phyloP scores from a whole-genome alignment of 1,140 invertebrate species.

The Lethocerus indicus region DNA sequence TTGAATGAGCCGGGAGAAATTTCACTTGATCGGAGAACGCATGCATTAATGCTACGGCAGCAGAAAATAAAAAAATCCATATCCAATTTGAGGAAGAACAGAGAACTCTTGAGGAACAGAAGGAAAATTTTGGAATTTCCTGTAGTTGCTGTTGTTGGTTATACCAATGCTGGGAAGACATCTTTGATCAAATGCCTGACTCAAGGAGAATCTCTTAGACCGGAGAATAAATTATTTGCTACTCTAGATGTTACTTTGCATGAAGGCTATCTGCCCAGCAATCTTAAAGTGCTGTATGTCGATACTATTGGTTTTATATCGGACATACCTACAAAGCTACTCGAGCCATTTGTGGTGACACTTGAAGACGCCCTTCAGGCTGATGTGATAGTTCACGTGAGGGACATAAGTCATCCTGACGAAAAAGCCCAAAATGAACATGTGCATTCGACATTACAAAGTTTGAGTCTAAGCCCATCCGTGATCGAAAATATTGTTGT shows the following conservation, averaged over 20 bases:
- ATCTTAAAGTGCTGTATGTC: constrained; percentile 50
- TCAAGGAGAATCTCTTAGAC: constrained; percentile 40
- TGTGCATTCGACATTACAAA: constrained; percentile 46
- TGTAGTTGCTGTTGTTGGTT: constrained; percentile 66
- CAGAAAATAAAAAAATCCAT: too few species aligned
- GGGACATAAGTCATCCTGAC: constrained; percentile 69
- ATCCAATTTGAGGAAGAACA: constrained; percentile 40
- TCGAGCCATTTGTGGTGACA: constrained; percentile 71
- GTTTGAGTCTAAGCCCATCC: constrained; percentile 31
- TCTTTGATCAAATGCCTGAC: constrained; percentile 66
- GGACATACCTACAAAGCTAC: constrained; percentile 61
- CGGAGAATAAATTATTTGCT: constrained; percentile 70
- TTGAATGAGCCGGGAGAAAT: too few species aligned
- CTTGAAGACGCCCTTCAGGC: constrained; percentile 61
- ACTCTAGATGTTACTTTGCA: constrained; percentile 78
- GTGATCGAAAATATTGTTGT: constrained; percentile 45
- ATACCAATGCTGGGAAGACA: constrained; percentile 81
- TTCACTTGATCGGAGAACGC: too few species aligned
- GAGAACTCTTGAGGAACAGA: constrained; percentile 36
- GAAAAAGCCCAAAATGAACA: constrained; percentile 45
- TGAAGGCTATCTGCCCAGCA: constrained; percentile 48
- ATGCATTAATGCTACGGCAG: too few species aligned
- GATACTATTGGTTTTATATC: constrained; percentile 89
- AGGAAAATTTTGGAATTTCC: constrained; percentile 42
- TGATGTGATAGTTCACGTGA: constrained; percentile 67